phyloP scores from a whole-genome alignment of 2,113 vertebrate genomes.

The Genyomyrus donnyi region DNA sequence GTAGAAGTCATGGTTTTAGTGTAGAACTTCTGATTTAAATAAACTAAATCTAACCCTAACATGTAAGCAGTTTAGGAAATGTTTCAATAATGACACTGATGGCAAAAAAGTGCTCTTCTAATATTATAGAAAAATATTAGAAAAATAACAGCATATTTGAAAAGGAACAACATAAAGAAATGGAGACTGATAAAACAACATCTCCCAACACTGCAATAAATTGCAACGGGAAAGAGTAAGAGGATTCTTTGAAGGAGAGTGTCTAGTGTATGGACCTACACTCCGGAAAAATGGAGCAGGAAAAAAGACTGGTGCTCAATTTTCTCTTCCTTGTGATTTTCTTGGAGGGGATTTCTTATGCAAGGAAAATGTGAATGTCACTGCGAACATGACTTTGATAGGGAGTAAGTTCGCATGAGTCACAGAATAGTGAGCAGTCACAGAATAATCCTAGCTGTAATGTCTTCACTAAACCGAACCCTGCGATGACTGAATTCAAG shows the following conservation, averaged over 20 bases:
- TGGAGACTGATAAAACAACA: background rate
- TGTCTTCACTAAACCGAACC: background rate
- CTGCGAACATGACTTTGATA: background rate
- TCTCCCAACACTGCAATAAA: background rate
- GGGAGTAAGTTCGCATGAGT: background rate
- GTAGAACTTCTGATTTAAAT: background rate
- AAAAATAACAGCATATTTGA: background rate
- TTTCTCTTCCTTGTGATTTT: background rate
- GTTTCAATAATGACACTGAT: background rate
- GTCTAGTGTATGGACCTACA: background rate
- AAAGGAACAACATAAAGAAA: background rate
- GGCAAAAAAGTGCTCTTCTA: background rate
- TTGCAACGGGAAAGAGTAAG: background rate
- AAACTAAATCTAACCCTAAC: background rate
- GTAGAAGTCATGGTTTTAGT: background rate
- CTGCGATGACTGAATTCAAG: background rate
- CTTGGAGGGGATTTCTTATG: slow-evolving; percentile 6
- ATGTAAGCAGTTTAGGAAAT: background rate
- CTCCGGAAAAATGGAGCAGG: background rate
- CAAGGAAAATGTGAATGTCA: background rate
- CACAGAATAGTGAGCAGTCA: background rate
- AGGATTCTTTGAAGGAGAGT: background rate
- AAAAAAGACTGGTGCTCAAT: background rate
- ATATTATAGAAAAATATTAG: background rate
- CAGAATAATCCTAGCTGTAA: background rate